phyloP scores from a whole-genome alignment of 2,888 invertebrate genomes.

The Meiosimyza decipiens region DNA sequence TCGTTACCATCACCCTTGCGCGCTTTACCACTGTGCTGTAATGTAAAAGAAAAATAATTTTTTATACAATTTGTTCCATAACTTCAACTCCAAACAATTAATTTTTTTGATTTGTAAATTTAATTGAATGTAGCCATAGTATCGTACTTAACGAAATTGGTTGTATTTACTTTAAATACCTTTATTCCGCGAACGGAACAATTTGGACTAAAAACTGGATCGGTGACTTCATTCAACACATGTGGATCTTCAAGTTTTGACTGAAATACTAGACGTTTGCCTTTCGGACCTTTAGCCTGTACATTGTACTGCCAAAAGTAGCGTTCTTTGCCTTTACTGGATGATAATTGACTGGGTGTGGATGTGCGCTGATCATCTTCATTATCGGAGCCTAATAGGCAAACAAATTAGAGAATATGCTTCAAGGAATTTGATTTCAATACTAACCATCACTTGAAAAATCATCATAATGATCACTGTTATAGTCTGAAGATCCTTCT shows the following conservation, averaged over 20 bases:
- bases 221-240: constrained; percentile 87
- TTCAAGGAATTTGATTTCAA: neutral
- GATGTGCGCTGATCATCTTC: constrained; percentile 62
- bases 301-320: constrained; percentile 99
- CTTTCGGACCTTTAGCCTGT: constrained; percentile 97
- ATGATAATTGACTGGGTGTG: constrained; percentile 57
- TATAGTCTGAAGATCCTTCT: constrained; percentile 81
- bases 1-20: constrained; percentile 98
- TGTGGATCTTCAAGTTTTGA: constrained; percentile 92
- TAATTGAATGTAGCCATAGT: constrained; percentile 18
- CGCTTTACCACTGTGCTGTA: constrained; percentile 81
- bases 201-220: constrained; percentile 95
- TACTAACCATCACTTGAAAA: constrained; percentile 79
- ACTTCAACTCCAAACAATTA: constrained; percentile 20
- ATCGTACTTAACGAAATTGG: constrained; percentile 38
- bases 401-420: neutral
- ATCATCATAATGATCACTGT: constrained; percentile 88
- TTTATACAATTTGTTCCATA: neutral
- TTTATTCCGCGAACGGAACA: constrained; percentile 92
- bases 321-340: constrained; percentile 77
- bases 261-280: constrained; percentile 86
- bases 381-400: constrained; percentile 56
- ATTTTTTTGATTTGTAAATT: constrained; percentile 12
- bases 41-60: constrained; percentile 9
- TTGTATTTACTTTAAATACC: constrained; percentile 69